Conservation (phyloP, 23 tunicate genomes). For the Halocynthia aurantium region DNA sequence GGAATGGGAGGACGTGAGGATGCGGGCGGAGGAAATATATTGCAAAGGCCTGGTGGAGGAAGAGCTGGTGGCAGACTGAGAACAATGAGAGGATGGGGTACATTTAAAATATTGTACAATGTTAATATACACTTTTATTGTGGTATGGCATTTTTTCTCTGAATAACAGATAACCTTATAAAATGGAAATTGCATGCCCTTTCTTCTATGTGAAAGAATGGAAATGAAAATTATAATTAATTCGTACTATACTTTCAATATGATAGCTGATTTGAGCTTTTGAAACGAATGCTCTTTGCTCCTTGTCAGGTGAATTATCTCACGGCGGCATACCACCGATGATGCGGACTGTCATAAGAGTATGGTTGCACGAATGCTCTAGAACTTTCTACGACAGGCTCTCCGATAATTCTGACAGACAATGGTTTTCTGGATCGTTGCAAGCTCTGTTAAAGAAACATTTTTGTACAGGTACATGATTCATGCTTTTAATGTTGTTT, state of each 20-base stretch:
- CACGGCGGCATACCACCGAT: constrained; percentile 32
- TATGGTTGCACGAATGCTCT: constrained; percentile 87
- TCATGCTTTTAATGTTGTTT: background rate
- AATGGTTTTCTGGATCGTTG: constrained; percentile 38
- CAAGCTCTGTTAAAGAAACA: constrained; percentile 44
- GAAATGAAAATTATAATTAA: no score
- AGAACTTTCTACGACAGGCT: constrained; percentile 67
- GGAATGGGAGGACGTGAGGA: constrained; percentile 19
- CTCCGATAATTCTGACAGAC: constrained; percentile 22
- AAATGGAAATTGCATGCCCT: no score
- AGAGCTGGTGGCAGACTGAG: constrained; percentile 42
- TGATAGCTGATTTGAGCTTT: no score
- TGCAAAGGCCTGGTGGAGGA: constrained; percentile 51
- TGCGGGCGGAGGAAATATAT: constrained; percentile 25
- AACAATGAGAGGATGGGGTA: constrained; percentile 39
- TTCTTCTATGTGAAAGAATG: no score
- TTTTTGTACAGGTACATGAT: constrained; percentile 60
- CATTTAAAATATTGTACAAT: background rate
- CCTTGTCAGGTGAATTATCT: constrained; percentile 1
- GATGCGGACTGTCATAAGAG: constrained; percentile 64
- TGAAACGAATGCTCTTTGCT: no score
- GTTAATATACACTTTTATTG: no score
- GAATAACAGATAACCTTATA: no score
- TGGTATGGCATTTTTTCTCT: no score
- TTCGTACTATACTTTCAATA: no score